Evolutionary conservation across 1,140 invertebrate genomes (phyloP).

Genomic region (Portunus trituberculatus): DNA sequence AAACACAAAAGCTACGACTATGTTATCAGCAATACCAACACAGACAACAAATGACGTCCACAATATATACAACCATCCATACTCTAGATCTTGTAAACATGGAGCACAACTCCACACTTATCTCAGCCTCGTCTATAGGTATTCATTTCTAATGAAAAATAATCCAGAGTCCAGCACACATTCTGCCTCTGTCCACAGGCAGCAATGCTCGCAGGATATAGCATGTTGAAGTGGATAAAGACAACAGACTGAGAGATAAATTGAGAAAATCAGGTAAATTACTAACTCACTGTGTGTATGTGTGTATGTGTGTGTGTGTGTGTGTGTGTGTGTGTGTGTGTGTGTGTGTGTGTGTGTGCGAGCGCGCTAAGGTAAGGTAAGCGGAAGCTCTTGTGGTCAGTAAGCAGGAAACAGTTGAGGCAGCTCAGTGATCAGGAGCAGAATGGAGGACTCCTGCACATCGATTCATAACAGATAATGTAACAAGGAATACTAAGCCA

Average conservation of each 20-base stretch:
- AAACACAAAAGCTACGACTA: too few species aligned
- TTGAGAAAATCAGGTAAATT: neutral
- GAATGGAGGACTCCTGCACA: neutral
- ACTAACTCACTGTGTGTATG: neutral
- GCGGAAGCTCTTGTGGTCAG: conserved; percentile 17
- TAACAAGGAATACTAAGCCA: neutral
- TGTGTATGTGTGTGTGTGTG: conserved; percentile 1
- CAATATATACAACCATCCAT: too few species aligned
- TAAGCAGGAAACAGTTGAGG: conserved; percentile 7
- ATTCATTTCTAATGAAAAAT: too few species aligned
- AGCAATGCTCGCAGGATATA: neutral
- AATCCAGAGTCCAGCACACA: neutral
- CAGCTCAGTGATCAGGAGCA: neutral
- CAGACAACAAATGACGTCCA: too few species aligned
- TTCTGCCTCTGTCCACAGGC: neutral
- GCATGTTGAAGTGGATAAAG: neutral
- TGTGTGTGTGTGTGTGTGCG: neutral
- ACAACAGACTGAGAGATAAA: neutral
- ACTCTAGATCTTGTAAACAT: too few species aligned
- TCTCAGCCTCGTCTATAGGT: too few species aligned
- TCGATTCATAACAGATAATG: neutral
- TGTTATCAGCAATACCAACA: too few species aligned
- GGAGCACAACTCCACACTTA: too few species aligned
- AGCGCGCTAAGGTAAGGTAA: neutral
- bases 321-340: conserved; percentile 20